Evolutionary conservation across 1,140 invertebrate genomes (phyloP), one percentile per base, ranked within the genome.

Genomic region (Drosophila oshimai): DNA sequence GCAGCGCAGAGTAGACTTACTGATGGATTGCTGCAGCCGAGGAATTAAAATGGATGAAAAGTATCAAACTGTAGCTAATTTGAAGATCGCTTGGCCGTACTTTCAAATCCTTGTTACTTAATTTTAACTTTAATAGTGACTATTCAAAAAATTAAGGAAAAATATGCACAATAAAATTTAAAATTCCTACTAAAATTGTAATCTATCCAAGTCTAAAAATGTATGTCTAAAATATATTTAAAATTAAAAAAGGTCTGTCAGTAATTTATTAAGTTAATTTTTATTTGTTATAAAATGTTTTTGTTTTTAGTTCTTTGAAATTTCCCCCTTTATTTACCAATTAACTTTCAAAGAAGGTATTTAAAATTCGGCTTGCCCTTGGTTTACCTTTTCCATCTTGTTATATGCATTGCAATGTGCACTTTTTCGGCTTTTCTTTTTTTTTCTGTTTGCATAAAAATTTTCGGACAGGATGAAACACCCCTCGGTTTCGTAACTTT

Each of bases 321-420:
- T n/a, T n/a, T n/a, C n/a, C n/a, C n/a, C n/a, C n/a, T n/a, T n/a
- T 10, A 15, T 26, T 15, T 2, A 24, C 5, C 22, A 9, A 10
- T 12, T 2, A 12, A 3, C 6, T 12, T 2, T 9, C 3, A 33
- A n/a, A 24, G 28, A 33, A n/a, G 18, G 28, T 15, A 45, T 44
- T 61, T 6, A 29, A 6, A 7, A 6, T 0, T 44, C 54, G 58
- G 6, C 3, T 17, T 17, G 2, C 0, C 7, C 4, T 4, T 9
- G 2, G 2, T 6, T 12, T 0, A 1, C 0, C 2, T 9, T 20
- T 60, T 28, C 15, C 15, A 24, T 34, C 37, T 34, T 61, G 28
- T 26, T 41, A 34, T 44, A 15, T 62, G 53, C 57, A 58, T 57
- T 58, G 26, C 54, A 44, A 33, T 61, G 36, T 60, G 37, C 36